phyloP scores from a whole-genome alignment of 92 coral and sea anemone genomes.

The Palythoa grandis region DNA sequence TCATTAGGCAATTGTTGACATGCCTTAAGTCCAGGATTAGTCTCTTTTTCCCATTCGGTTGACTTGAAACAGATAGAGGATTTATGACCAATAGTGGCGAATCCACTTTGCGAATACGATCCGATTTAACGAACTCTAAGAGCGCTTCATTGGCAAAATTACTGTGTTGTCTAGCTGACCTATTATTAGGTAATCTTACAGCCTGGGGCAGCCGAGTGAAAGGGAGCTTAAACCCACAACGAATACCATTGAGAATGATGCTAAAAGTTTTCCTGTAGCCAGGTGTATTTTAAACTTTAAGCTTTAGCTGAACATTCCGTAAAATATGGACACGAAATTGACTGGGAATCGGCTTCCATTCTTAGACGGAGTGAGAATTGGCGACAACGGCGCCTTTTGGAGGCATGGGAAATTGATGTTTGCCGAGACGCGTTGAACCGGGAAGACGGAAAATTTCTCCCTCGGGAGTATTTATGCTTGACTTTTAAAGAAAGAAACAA shows the following conservation, averaged over 20 bases:
- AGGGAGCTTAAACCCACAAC: neutral
- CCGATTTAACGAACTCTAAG: neutral
- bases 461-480: too few relatives aligned
- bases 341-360: too few relatives aligned
- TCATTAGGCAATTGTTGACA: slow-evolving; percentile 12
- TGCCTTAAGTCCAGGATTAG: slow-evolving; percentile 1
- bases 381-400: too few relatives aligned
- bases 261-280: too few relatives aligned
- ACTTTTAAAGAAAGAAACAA: too few relatives aligned
- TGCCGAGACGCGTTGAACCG: too few relatives aligned
- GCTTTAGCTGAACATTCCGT: too few relatives aligned
- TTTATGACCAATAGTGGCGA: slow-evolving; percentile 9
- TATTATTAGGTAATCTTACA: slow-evolving; percentile 6
- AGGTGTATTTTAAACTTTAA: too few relatives aligned
- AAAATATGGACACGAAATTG: too few relatives aligned
- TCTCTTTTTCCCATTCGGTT: slow-evolving; percentile 22
- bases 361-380: too few relatives aligned
- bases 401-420: too few relatives aligned
- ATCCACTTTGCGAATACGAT: neutral
- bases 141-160: slow-evolving; percentile 31
- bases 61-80: slow-evolving; percentile 7
- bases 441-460: too few relatives aligned
- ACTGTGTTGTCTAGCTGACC: slow-evolving; percentile 4
- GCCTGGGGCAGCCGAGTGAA: neutral
- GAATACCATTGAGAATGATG: neutral